A percentile compares a stretch with the other conserved stretches of the same genome.
These are phyloP conservation scores for Melanogrammus aeglefinus DNA, from an alignment of 2,797 vertebrate species.

Conservation along the genomic window DNA sequence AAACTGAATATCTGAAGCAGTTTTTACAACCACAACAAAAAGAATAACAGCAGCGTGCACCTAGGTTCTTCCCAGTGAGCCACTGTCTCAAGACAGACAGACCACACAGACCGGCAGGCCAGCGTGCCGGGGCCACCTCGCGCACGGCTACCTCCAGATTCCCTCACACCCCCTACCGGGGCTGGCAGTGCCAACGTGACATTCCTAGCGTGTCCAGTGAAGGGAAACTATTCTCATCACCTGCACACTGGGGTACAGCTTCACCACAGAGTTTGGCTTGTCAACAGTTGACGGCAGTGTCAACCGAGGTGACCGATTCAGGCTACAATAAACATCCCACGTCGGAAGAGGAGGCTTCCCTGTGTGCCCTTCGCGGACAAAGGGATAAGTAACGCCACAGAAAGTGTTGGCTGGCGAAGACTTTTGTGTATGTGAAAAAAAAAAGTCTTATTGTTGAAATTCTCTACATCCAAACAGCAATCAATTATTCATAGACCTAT, in stretches of 20 bases:
- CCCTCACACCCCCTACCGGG: slow-evolving; percentile 34
- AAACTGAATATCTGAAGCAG: neutral
- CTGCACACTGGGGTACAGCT: slow-evolving; percentile 52
- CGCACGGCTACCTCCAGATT: neutral
- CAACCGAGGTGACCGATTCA: slow-evolving; percentile 60
- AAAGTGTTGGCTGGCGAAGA: slow-evolving; percentile 20
- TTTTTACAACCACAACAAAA: neutral
- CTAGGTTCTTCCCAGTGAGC: neutral
- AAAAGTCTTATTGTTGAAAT: too few species aligned
- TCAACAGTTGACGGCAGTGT: too few species aligned
- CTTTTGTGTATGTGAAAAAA: neutral
- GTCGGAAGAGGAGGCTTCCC: slow-evolving; percentile 30
- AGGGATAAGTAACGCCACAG: slow-evolving; percentile 37
- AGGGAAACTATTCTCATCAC: slow-evolving; percentile 68
- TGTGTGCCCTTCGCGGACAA: slow-evolving; percentile 30
- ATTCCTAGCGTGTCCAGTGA: slow-evolving; percentile 64
- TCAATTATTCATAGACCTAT: too few species aligned
- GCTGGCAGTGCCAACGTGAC: slow-evolving; percentile 54
- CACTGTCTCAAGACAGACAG: too few species aligned
- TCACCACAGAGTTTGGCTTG: slow-evolving; percentile 51
- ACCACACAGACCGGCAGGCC: neutral
- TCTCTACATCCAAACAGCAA: too few species aligned
- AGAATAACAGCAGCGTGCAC: neutral
- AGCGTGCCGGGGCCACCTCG: slow-evolving; percentile 25
- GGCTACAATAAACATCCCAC: slow-evolving; percentile 58